Evolutionary conservation across 2,888 invertebrate genomes (phyloP), one percentile per base, ranked within the genome.

Genomic region (Phymatocera aterrima): DNA sequence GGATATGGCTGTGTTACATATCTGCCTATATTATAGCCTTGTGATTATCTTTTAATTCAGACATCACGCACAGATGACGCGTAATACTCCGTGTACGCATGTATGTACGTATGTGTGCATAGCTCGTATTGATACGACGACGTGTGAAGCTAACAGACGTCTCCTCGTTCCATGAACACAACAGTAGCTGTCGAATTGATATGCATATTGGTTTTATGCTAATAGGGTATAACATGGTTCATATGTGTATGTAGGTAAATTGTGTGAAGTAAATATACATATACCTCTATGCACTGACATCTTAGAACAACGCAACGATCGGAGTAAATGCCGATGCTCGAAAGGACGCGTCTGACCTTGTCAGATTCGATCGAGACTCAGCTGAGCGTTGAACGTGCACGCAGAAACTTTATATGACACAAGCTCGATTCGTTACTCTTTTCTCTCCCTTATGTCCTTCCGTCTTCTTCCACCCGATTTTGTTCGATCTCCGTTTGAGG

Each of bases 161-260:
- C 51, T 34, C 24, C 18, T n/a, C n/a, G 34, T 72, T 72, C 72
- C 34, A 31, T 28, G 21, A 51, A 34, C 18, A 72, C 72, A 72
- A 72, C 48, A 34, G 72, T 28, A 48, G 34, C 72, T 72, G 31
- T 72, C 72, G 72, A 72, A 72, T 72, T 72, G 72, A 72, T 72
- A 72, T 72, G 72, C 72, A 72, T 72, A 72, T 72, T 72, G 72
- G 72, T 72, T 72, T 72, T 72, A 72, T 72, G 72, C 72, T 72
- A 72, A 57, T 57, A 28, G 21, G 28, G 8, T 46, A 24, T 51
- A 5, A 37, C 8, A 37, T 37, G 8, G n/a, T n/a, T n/a, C n/a
- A n/a, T n/a, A n/a, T n/a, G 8, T 37, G 8, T 37, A 37, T 37
- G 8, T 37, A 37, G 3, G 8, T 37, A 37, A 5, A 37, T 37